Evolutionary conservation across 2,797 vertebrate genomes (phyloP).

Genomic region (Danionella dracula): DNA sequence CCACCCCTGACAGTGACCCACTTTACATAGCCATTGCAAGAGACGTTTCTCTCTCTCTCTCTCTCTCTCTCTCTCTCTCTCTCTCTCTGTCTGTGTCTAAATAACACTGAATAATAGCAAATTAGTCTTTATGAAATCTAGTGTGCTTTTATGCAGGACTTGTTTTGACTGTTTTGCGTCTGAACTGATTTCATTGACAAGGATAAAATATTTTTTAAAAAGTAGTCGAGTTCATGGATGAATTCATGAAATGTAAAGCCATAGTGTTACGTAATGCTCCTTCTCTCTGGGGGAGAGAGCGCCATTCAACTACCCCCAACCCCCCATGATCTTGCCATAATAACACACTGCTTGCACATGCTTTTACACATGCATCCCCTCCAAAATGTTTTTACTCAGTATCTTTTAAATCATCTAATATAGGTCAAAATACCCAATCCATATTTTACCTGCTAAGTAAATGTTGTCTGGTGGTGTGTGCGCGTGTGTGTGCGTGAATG

Average conservation of each 20-base stretch:
- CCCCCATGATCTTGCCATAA: not conserved
- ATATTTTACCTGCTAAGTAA: too few species aligned
- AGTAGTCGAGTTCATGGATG: slow-evolving; percentile 26
- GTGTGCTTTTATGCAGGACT: not conserved
- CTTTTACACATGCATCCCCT: slow-evolving; percentile 12
- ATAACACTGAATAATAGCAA: not conserved
- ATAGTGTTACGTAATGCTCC: slow-evolving; percentile 39
- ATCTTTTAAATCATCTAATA: not conserved
- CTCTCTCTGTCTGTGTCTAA: not conserved
- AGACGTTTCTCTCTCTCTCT: not conserved
- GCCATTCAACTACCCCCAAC: not conserved
- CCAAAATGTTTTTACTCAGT: not conserved
- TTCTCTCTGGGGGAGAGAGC: slow-evolving; percentile 8
- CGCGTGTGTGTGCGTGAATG: too few species aligned
- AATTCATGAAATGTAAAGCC: slow-evolving; percentile 33
- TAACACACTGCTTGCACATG: slow-evolving; percentile 26
- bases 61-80: not conserved
- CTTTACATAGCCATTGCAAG: slow-evolving; percentile 8
- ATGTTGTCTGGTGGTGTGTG: too few species aligned
- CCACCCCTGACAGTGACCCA: slow-evolving; percentile 35
- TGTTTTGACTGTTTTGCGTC: not conserved
- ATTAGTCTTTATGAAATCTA: not conserved
- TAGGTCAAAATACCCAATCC: too few species aligned
- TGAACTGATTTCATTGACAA: not conserved
- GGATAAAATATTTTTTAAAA: too few species aligned